These are phyloP conservation scores for Chlorops oryzae DNA, from an alignment of 1,140 invertebrate genomes.

Conservation along the genomic window DNA sequence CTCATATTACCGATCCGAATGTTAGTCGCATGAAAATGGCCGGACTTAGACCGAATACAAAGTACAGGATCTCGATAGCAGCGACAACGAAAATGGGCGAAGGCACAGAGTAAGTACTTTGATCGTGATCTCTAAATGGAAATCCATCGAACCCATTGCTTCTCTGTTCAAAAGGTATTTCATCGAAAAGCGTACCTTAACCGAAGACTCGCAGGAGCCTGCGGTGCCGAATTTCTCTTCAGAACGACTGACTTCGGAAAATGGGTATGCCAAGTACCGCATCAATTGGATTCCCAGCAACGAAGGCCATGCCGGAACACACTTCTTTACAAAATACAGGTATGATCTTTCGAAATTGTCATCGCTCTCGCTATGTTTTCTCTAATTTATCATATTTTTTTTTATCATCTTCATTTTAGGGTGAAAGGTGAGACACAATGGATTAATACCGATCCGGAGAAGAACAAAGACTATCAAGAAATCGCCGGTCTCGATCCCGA, in stretches of 20 bases:
- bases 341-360: conserved; percentile 18
- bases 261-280: conserved; percentile 67
- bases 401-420: conserved; percentile 19
- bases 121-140: not conserved
- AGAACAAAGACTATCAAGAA: conserved; percentile 67
- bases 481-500: conserved; percentile 75
- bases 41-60: conserved; percentile 74
- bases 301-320: conserved; percentile 63
- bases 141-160: too few species aligned
- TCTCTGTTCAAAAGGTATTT: conserved; percentile 66
- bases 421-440: conserved; percentile 66
- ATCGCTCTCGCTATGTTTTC: not conserved
- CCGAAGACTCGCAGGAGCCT: conserved; percentile 57
- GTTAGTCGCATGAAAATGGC: conserved; percentile 77
- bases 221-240: conserved; percentile 72
- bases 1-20: conserved; percentile 69
- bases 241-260: conserved; percentile 61
- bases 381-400: not conserved
- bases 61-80: conserved; percentile 79
- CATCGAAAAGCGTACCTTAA: conserved; percentile 70
- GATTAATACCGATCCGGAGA: conserved; percentile 57
- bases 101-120: conserved; percentile 61
- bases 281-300: conserved; percentile 75
- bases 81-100: conserved; percentile 79
- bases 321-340: conserved; percentile 86